Conservation (phyloP, 2,888 invertebrate species). For the Drosophila formosana region DNA sequence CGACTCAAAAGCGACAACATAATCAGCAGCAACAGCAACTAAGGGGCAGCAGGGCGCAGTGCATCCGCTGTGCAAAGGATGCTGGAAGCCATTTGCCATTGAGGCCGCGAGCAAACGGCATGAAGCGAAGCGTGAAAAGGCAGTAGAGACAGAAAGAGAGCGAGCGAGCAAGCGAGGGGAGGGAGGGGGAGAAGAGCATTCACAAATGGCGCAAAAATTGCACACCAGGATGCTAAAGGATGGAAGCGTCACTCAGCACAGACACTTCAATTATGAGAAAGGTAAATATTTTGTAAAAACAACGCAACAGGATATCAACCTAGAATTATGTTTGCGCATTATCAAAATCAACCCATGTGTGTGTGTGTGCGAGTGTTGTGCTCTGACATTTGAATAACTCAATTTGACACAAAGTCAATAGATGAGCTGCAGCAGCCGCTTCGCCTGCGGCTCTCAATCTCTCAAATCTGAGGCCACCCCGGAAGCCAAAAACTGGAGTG, state of each 20-base stretch:
- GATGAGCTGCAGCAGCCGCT: slow-evolving; percentile 60
- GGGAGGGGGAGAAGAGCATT: slow-evolving; percentile 10
- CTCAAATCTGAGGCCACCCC: slow-evolving; percentile 65
- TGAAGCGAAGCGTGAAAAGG: slow-evolving; percentile 69
- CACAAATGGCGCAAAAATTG: slow-evolving; percentile 76
- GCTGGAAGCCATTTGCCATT: slow-evolving; percentile 57
- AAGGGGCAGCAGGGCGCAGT: slow-evolving; percentile 62
- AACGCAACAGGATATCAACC: slow-evolving; percentile 84
- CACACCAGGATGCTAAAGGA: slow-evolving; percentile 61
- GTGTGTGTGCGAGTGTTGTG: slow-evolving; percentile 14
- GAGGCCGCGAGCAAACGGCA: slow-evolving; percentile 35
- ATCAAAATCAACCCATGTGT: slow-evolving; percentile 77
- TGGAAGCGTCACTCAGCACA: slow-evolving; percentile 51
- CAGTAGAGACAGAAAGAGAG: slow-evolving; percentile 27
- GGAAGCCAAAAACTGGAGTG: slow-evolving; percentile 72
- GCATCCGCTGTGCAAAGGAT: slow-evolving; percentile 52
- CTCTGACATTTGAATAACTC: slow-evolving; percentile 74
- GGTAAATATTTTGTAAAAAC: slow-evolving; percentile 84
- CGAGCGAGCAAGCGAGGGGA: background rate
- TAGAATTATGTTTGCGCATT: slow-evolving; percentile 75
- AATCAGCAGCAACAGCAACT: slow-evolving; percentile 54
- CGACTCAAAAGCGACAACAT: slow-evolving; percentile 68
- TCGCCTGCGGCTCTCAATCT: slow-evolving; percentile 23
- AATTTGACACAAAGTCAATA: slow-evolving; percentile 81
- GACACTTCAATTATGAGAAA: slow-evolving; percentile 82